Base-by-base conservation (phyloP, 2,113 vertebrate species). In the Meriones unguiculatus region DNA sequence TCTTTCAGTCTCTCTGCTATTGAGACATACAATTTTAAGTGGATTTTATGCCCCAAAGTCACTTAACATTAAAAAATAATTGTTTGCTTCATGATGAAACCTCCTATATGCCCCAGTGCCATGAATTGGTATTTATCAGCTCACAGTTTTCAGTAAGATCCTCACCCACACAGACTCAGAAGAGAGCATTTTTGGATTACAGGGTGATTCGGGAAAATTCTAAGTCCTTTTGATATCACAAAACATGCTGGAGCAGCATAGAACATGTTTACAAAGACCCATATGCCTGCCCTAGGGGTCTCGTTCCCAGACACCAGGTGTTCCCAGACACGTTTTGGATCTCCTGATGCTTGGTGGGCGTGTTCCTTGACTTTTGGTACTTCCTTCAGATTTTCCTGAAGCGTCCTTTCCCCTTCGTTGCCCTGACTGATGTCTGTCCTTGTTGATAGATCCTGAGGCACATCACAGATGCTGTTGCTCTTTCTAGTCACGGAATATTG, bases 141-240 rank as follows among this genome's bases (percentile, higher is more conserved):
- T 6, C 28, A 30, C 32, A 73, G 24, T 38, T 70, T 76, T 57
- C 64, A 64, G 78, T 15, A 52, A 52, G 32, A 41, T 64, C 41
- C 30, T 46, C 3, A 17, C 41, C 78, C 35, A 15, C 24, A 15
- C 28, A 35, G 5, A 7, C 69, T 15, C 38, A 25, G 50, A 85
- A 77, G 62, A 75, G 17, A 87, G 78, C 32, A 24, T 64, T 91
- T 85, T 84, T 92, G 95, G 81, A 81, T 88, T 65, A 72, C 70
- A 72, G 70, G 35, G 32, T 52, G 25, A 90, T 57, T 64, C 76
- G 57, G 80, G 54, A 92, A 78, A 87, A 87, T 70, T 3, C 35
- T 75, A 84, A 93, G 67, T 64, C 76, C 76, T 78, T 94, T 84
- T 78, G 62, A 94, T 15, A 41, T 46, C 64, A 64, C 17, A 77